Evolutionary conservation across 2,113 vertebrate genomes (phyloP).

Genomic region (Pyxicephalus adspersus): DNA sequence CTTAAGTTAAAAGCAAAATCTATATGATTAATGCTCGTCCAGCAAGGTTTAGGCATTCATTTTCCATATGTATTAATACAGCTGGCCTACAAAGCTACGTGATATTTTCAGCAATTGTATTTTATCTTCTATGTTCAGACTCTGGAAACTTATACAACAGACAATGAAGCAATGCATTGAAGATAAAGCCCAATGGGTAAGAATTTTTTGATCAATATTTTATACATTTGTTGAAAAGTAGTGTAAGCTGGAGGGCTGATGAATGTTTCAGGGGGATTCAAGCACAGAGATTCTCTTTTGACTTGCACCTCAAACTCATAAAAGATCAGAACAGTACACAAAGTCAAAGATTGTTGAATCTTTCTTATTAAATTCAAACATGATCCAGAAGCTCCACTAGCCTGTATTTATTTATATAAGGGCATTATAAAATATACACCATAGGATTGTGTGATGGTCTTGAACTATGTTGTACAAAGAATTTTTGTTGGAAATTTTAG

Average conservation of each 20-base stretch:
- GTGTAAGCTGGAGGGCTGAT: not conserved
- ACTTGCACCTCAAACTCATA: not conserved
- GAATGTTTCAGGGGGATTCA: not conserved
- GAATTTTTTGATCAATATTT: slow-evolving; percentile 26
- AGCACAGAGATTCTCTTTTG: slow-evolving; percentile 9
- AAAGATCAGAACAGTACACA: not conserved
- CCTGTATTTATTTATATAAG: slow-evolving; percentile 28
- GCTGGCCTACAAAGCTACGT: too few species aligned
- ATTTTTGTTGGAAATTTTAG: too few species aligned
- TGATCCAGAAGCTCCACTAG: not conserved
- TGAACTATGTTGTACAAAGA: slow-evolving; percentile 1
- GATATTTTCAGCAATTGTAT: too few species aligned
- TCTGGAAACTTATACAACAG: not conserved
- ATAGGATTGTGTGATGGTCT: not conserved
- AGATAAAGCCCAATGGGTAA: slow-evolving; percentile 6
- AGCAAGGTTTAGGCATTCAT: too few species aligned
- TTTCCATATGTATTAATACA: too few species aligned
- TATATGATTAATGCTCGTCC: too few species aligned
- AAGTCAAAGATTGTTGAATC: not conserved
- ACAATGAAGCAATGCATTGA: not conserved
- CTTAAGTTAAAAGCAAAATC: too few species aligned
- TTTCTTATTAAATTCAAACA: not conserved
- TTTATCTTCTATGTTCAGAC: not conserved
- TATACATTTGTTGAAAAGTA: slow-evolving; percentile 3
- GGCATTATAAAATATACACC: slow-evolving; percentile 5